These are phyloP conservation scores for Chaenocephalus aceratus DNA, from an alignment of 2,113 vertebrate species.

Conservation along the genomic window DNA sequence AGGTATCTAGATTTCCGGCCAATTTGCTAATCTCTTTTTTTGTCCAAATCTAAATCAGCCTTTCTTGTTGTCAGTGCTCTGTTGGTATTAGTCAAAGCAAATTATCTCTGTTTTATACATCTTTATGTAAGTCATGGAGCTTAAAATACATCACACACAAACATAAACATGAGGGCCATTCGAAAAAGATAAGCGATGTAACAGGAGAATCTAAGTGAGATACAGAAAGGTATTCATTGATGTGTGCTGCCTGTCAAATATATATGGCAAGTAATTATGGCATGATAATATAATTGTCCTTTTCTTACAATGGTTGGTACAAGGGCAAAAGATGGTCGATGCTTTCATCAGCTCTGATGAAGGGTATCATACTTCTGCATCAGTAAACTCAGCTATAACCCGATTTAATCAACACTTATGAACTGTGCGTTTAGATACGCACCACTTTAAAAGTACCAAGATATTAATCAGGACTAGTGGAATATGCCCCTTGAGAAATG, in stretches of 20 bases:
- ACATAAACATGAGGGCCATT: not conserved
- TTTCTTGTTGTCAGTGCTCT: not conserved
- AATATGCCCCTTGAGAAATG: slow-evolving; percentile 51
- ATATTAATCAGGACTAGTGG: slow-evolving; percentile 52
- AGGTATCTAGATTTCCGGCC: not conserved
- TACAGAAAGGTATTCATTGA: slow-evolving; percentile 11
- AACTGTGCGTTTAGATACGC: slow-evolving; percentile 1
- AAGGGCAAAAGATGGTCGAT: slow-evolving; percentile 3
- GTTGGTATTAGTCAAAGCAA: slow-evolving; percentile 2
- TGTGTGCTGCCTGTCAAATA: slow-evolving; percentile 8
- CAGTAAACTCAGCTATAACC: slow-evolving; percentile 5
- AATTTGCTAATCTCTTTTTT: not conserved
- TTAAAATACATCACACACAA: not conserved
- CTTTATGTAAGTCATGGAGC: not conserved
- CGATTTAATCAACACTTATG: slow-evolving; percentile 46
- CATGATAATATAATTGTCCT: not conserved
- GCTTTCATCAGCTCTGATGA: slow-evolving; percentile 15
- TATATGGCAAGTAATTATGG: slow-evolving; percentile 14
- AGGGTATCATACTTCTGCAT: slow-evolving; percentile 21
- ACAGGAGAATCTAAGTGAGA: slow-evolving; percentile 24
- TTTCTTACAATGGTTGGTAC: not conserved
- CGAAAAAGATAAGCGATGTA: not conserved
- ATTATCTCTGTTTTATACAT: not conserved
- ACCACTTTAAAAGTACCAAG: slow-evolving; percentile 30
- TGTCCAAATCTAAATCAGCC: slow-evolving; percentile 3